phyloP scores from a whole-genome alignment of 2,797 vertebrate genomes.

The Epinephelus coioides region DNA sequence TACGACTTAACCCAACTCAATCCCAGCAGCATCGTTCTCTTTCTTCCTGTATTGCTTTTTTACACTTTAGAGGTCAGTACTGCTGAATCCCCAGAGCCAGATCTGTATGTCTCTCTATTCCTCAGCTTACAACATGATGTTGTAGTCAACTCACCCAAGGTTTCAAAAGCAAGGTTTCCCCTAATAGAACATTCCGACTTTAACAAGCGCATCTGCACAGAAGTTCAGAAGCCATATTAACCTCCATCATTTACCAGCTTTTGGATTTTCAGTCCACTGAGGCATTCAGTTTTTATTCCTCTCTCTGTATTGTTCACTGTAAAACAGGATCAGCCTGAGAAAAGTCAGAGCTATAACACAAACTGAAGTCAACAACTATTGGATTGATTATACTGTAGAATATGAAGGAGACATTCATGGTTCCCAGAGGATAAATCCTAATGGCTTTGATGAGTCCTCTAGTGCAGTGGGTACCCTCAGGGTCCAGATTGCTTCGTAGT shows the following conservation, averaged over 20 bases:
- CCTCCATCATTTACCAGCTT: slow-evolving; percentile 23
- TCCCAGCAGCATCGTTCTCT: slow-evolving; percentile 11
- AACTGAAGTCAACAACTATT: background rate
- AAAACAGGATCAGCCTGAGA: background rate
- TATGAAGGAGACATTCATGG: background rate
- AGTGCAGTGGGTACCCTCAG: no score
- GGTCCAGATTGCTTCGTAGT: no score
- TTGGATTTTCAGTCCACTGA: background rate
- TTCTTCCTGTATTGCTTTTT: slow-evolving; percentile 31
- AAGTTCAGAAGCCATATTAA: slow-evolving; percentile 29
- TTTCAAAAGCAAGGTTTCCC: slow-evolving; percentile 7
- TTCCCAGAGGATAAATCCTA: background rate
- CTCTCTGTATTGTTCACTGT: background rate
- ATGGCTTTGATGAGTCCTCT: background rate
- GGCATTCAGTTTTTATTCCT: slow-evolving; percentile 2
- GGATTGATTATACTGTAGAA: background rate
- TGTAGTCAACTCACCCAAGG: background rate
- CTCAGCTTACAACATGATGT: background rate
- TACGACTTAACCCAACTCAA: slow-evolving; percentile 13
- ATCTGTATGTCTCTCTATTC: slow-evolving; percentile 4
- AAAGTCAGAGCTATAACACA: background rate
- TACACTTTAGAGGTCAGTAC: slow-evolving; percentile 33
- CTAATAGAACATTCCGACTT: slow-evolving; percentile 23
- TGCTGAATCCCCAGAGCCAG: slow-evolving; percentile 16
- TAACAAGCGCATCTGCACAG: slow-evolving; percentile 23